Conservation (phyloP, 1,140 invertebrate genomes). For the Forficula auricularia region DNA sequence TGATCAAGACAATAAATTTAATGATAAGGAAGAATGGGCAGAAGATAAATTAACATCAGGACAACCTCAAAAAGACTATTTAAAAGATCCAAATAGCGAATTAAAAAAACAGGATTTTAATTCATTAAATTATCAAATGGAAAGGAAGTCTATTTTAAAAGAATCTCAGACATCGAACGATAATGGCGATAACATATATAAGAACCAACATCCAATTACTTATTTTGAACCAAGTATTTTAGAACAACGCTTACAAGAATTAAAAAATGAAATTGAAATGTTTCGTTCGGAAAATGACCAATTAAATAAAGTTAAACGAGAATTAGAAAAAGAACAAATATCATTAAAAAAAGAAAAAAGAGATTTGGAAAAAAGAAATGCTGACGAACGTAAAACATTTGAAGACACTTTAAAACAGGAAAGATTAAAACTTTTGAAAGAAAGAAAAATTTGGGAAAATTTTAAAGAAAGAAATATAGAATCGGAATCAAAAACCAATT, state of each 20-base stretch:
- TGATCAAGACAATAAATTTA: too few species aligned
- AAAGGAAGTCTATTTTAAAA: slow-evolving; percentile 6
- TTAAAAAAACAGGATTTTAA: too few species aligned
- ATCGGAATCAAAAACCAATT: slow-evolving; percentile 38
- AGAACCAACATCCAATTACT: not conserved
- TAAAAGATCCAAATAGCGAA: too few species aligned
- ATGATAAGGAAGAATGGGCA: too few species aligned
- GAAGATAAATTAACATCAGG: not conserved
- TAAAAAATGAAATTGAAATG: slow-evolving; percentile 47
- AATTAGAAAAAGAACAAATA: slow-evolving; percentile 24
- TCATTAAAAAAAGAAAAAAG: slow-evolving; percentile 32
- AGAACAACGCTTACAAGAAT: slow-evolving; percentile 39
- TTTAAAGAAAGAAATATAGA: slow-evolving; percentile 13
- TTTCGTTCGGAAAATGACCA: slow-evolving; percentile 45
- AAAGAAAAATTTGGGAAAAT: slow-evolving; percentile 36
- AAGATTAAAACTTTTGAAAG: slow-evolving; percentile 21
- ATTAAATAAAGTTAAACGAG: slow-evolving; percentile 23
- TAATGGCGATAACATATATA: slow-evolving; percentile 12
- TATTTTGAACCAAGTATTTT: slow-evolving; percentile 21
- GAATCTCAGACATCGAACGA: slow-evolving; percentile 6
- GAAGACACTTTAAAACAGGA: too few species aligned
- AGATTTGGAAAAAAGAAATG: slow-evolving; percentile 36
- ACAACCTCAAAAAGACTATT: too few species aligned
- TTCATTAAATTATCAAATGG: too few species aligned
- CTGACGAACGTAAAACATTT: slow-evolving; percentile 30